phyloP scores from a whole-genome alignment of 2,113 vertebrate genomes.

The Ailurus styani region DNA sequence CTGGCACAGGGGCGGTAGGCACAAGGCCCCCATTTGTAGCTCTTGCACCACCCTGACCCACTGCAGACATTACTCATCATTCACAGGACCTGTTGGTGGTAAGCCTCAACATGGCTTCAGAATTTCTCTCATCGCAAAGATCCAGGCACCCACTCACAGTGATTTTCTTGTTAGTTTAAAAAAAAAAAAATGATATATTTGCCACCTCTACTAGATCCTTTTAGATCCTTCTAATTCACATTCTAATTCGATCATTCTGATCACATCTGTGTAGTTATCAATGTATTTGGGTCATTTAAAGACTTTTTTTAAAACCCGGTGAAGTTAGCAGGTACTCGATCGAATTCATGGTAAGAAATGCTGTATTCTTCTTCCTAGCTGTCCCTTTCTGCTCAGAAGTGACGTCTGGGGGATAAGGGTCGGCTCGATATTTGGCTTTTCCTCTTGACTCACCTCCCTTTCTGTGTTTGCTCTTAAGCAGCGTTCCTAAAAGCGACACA shows the following conservation, averaged over 20 bases:
- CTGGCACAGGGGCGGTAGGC: too few relatives aligned
- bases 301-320: not conserved
- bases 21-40: accelerated
- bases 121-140: not conserved
- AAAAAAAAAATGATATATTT: not conserved
- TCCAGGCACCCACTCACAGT: not conserved
- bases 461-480: constrained; percentile 80
- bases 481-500: constrained; percentile 83
- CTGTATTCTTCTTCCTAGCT: not conserved
- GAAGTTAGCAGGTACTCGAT: not conserved
- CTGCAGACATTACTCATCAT: not conserved
- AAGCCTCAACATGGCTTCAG: not conserved
- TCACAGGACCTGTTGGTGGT: not conserved
- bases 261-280: not conserved
- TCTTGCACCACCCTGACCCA: accelerated
- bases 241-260: too few relatives aligned
- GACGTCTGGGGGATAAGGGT: not conserved
- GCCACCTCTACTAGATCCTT: not conserved
- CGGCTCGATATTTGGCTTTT: not conserved
- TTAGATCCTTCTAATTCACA: not conserved
- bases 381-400: not conserved
- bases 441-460: constrained; percentile 43
- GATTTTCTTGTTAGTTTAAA: not conserved
- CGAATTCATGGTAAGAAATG: not conserved
- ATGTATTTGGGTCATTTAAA: not conserved